These are phyloP conservation scores for Phytoseiulus persimilis DNA, from an alignment of 2,888 invertebrate species.

Conservation along the genomic window DNA sequence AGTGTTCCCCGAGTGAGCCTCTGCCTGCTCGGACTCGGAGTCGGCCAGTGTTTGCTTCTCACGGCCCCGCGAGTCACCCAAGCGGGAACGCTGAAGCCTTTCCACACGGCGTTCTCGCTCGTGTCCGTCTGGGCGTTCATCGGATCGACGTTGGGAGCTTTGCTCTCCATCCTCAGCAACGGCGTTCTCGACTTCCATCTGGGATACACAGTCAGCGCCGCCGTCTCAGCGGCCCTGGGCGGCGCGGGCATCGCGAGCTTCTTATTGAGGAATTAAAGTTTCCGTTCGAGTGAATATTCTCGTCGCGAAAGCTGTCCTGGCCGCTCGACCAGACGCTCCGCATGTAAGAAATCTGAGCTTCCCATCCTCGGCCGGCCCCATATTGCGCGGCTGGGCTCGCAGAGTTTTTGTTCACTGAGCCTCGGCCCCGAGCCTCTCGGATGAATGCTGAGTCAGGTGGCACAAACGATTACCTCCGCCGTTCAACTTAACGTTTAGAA, in stretches of 20 bases:
- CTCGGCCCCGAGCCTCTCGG: too few relatives aligned
- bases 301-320: neutral
- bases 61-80: neutral
- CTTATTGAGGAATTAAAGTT: neutral
- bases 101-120: neutral
- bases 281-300: neutral
- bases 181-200: constrained; percentile 7
- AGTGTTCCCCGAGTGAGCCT: neutral
- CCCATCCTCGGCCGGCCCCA: too few relatives aligned
- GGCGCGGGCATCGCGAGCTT: neutral
- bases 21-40: neutral
- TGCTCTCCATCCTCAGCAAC: neutral
- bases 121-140: constrained; percentile 24
- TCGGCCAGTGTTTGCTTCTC: neutral
- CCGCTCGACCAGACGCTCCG: too few relatives aligned
- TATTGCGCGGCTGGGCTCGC: too few relatives aligned
- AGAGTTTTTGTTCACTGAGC: too few relatives aligned
- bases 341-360: too few relatives aligned
- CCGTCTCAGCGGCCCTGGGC: neutral
- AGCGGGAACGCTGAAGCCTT: neutral
- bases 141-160: neutral
- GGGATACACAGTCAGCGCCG: neutral
- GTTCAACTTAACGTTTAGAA: too few relatives aligned
- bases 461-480: too few relatives aligned
- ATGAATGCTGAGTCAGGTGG: too few relatives aligned